Base-by-base conservation (phyloP, 2,113 vertebrate genomes). In the Gasterosteus nipponicus region DNA sequence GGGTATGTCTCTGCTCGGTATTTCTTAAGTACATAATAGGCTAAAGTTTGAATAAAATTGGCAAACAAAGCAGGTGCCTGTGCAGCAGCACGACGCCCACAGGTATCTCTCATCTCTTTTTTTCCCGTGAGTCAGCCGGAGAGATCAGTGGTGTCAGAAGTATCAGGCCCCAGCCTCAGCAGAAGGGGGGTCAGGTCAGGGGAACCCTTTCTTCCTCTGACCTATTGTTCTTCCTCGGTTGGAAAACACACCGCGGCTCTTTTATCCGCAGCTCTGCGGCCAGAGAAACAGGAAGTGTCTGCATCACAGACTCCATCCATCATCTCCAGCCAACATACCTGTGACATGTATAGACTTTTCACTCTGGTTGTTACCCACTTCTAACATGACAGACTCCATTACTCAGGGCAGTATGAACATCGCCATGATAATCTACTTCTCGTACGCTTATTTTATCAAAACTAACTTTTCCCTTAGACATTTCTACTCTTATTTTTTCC, bases 171-270 rank as follows among this genome's bases (percentile, higher is more conserved):
- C 77, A 80, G 82, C 76, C 80, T 88, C 75, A 81, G 75, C 75
- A 88, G 82, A 87, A 82, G 80, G 67, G 77, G 88, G 77, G 80
- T 83, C 74, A 84, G 92, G 92, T 87, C 88, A 87, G 87, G 89
- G 89, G 83, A 91, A 85, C 77, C 86, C 91, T 93, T 93, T 92
- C 90, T 92, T 93, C 91, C 83, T 87, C 84, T 92, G 90, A 93
- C 91, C 92, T 89, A 89, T 89, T 91, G 90, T 94, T 94, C 90
- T 91, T 91, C 89, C 92, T 87, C 78, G 66, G 84, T 91, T 84
- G 89, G 89, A 94, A 92, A 93, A 90, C 92, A 90, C 87, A 85
- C 73, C 31, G 66, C 81, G 14, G 80, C 84, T 76, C 88, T 89
- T 93, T 92, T 90, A 94, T 94, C 91, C 80, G 41, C 69, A 33